phyloP scores from a whole-genome alignment of 1,140 invertebrate species.

The Ooceraea biroi region DNA sequence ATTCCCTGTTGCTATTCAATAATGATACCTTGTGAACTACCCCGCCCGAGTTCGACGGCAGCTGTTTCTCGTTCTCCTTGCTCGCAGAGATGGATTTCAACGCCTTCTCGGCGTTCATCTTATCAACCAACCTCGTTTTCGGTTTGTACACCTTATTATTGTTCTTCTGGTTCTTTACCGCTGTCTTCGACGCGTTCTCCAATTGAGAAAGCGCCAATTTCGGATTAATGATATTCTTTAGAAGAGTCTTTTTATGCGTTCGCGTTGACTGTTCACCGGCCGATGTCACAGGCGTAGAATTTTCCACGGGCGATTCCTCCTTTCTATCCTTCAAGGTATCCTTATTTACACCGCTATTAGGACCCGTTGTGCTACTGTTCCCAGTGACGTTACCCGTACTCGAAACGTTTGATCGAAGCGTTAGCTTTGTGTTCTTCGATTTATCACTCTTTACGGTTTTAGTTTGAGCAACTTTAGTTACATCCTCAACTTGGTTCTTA shows the following conservation, averaged over 20 bases:
- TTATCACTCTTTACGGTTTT: neutral
- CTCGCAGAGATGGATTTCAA: conserved; percentile 40
- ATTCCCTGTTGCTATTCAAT: neutral
- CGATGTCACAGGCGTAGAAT: neutral
- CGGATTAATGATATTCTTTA: conserved; percentile 28
- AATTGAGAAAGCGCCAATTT: conserved; percentile 15
- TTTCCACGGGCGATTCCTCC: neutral
- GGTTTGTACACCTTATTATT: conserved; percentile 73
- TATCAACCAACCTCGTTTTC: conserved; percentile 75
- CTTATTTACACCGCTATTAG: neutral
- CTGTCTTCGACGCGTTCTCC: neutral
- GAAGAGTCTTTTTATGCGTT: conserved; percentile 10
- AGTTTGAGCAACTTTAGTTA: conserved; percentile 33
- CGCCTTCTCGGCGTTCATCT: conserved; percentile 75
- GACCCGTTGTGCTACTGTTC: neutral
- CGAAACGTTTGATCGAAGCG: neutral
- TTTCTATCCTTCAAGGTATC: conserved; percentile 32
- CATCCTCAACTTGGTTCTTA: neutral
- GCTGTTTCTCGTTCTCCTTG: conserved; percentile 49
- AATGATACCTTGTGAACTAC: neutral
- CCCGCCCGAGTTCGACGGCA: neutral
- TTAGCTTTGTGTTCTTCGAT: neutral
- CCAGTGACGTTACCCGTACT: conserved; percentile 19
- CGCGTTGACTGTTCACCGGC: neutral
- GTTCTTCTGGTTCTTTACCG: conserved; percentile 30